Evolutionary conservation across 2,888 invertebrate species (phyloP).

Genomic region (Branchipolynoe longqiensis): DNA sequence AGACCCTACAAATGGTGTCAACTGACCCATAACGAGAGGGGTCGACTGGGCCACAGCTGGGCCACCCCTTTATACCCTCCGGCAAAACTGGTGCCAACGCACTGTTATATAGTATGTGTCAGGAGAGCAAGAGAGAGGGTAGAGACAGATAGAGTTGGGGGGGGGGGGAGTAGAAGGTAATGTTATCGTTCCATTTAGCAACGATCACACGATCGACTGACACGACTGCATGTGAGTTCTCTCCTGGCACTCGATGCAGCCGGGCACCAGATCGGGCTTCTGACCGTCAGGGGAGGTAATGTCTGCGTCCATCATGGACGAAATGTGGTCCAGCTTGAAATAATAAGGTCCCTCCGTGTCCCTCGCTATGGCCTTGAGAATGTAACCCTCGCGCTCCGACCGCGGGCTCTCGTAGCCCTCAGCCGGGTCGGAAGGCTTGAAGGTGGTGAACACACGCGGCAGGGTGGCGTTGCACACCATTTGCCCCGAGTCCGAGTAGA

Average conservation of each 20-base stretch:
- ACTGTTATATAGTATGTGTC: no score
- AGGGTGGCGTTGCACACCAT: slow-evolving; percentile 48
- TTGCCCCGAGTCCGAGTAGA: slow-evolving; percentile 20
- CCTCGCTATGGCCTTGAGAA: slow-evolving; percentile 31
- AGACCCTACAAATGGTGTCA: no score
- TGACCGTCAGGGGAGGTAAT: slow-evolving; percentile 38
- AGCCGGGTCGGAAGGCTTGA: slow-evolving; percentile 50
- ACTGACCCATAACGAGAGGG: no score
- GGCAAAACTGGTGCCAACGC: no score
- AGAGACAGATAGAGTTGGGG: neutral
- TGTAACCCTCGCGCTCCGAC: slow-evolving; percentile 27
- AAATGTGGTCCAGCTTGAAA: slow-evolving; percentile 57
- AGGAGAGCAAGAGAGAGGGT: neutral
- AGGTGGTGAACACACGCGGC: slow-evolving; percentile 55
- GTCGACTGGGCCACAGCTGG: neutral
- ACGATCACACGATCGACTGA: slow-evolving; percentile 52
- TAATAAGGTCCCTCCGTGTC: slow-evolving; percentile 59
- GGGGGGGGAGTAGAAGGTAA: slow-evolving; percentile 21
- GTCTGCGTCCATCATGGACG: slow-evolving; percentile 31
- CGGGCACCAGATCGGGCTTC: slow-evolving; percentile 58
- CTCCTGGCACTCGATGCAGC: slow-evolving; percentile 58
- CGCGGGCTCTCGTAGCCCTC: slow-evolving; percentile 56
- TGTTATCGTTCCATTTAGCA: slow-evolving; percentile 38
- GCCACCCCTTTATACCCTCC: neutral
- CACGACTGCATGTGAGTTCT: slow-evolving; percentile 53